phyloP scores from a whole-genome alignment of 2,797 vertebrate genomes.

The Rhabdomys pumilio region DNA sequence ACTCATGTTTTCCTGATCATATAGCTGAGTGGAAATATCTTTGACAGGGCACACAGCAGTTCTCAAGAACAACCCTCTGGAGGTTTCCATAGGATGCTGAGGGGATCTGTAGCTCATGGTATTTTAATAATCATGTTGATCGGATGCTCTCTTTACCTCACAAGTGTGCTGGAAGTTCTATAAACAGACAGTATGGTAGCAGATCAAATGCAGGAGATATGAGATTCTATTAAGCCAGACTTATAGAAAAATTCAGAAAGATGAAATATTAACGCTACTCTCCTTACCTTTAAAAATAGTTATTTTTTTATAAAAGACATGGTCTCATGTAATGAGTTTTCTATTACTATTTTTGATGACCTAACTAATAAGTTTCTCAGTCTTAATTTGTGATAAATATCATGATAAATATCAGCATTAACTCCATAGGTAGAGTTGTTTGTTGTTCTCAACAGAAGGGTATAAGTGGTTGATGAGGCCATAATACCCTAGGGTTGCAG shows the following conservation, averaged over 20 bases:
- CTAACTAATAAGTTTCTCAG: neutral
- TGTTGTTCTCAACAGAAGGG: neutral
- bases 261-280: neutral
- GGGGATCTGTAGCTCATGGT: neutral
- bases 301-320: constrained; percentile 28
- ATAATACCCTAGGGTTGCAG: neutral
- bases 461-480: neutral
- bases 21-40: rapidly evolving
- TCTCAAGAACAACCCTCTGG: neutral
- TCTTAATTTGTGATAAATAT: constrained; percentile 50
- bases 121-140: neutral
- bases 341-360: neutral
- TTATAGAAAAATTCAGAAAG: neutral
- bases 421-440: neutral
- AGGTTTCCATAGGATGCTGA: neutral
- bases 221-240: neutral
- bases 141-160: neutral
- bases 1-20: neutral
- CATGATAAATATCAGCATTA: neutral
- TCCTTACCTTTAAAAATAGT: constrained; percentile 19
- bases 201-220: neutral
- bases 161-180: rapidly evolving
- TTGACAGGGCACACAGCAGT: rapidly evolving
- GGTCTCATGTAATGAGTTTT: neutral
- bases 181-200: neutral